Conservation (phyloP, 2,888 invertebrate genomes). For the Epistrophe grossulariae region DNA sequence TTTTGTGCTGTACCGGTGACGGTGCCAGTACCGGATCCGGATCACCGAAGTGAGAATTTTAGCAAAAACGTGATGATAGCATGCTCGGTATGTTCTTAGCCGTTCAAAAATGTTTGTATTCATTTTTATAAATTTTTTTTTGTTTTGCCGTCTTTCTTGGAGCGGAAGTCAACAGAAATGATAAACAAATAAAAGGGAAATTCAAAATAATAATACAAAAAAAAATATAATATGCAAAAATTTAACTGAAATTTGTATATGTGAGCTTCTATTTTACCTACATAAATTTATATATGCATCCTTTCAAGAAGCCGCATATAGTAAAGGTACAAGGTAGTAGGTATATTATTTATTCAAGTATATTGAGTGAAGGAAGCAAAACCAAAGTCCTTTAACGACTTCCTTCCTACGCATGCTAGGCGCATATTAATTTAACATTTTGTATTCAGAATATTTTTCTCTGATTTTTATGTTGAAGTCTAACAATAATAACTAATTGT, state of each 20-base stretch:
- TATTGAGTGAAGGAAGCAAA: conserved; percentile 8
- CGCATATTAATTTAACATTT: conserved; percentile 43
- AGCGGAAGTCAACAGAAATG: conserved; percentile 45
- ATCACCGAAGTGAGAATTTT: conserved; percentile 70
- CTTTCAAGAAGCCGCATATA: not conserved
- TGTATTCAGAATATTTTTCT: conserved; percentile 13
- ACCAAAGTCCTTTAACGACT: not conserved
- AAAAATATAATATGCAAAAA: not conserved
- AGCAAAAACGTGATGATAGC: conserved; percentile 70
- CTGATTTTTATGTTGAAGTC: not conserved
- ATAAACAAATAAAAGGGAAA: conserved; percentile 54
- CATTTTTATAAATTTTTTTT: not conserved
- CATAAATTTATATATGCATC: not conserved
- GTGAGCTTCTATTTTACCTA: not conserved
- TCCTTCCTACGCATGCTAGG: conserved; percentile 27
- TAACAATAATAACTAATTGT: conserved; percentile 4
- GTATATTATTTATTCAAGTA: conserved; percentile 53
- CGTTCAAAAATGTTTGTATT: conserved; percentile 5
- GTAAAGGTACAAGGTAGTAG: not conserved
- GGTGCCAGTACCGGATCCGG: conserved; percentile 20
- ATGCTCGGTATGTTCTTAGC: conserved; percentile 24
- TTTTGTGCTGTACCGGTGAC: conserved; percentile 42
- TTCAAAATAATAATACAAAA: conserved; percentile 3
- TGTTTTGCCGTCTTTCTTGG: conserved; percentile 17
- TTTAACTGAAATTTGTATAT: conserved; percentile 36